phyloP scores from a whole-genome alignment of 1,140 invertebrate species.

The Pogonus chalceus region DNA sequence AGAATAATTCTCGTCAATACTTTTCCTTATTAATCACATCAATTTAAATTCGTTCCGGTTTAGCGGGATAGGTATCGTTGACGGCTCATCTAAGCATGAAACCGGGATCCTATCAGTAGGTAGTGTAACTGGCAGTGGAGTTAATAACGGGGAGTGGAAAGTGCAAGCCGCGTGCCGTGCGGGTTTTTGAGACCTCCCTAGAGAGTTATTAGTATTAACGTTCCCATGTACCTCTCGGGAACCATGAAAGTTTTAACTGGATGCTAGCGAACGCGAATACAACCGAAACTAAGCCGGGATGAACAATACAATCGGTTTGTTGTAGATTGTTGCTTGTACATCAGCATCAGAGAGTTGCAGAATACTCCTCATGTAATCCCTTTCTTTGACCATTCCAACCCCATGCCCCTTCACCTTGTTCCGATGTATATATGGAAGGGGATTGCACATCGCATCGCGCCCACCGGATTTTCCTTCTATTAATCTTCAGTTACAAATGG shows the following conservation, averaged over 20 bases:
- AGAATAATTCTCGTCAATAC: too few species aligned
- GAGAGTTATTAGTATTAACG: constrained; percentile 5
- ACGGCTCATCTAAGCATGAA: too few species aligned
- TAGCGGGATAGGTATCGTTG: too few species aligned
- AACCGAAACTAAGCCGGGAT: not conserved
- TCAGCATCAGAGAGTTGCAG: not conserved
- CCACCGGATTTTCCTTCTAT: constrained; percentile 4
- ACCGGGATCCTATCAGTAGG: too few species aligned
- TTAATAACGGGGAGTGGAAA: too few species aligned
- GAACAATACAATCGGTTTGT: constrained; percentile 5
- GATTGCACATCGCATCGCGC: too few species aligned
- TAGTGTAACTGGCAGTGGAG: too few species aligned
- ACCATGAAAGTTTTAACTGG: constrained; percentile 2
- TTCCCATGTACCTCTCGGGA: not conserved
- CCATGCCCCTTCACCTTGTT: not conserved
- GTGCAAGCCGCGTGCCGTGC: too few species aligned
- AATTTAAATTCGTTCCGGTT: too few species aligned
- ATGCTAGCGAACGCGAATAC: not conserved
- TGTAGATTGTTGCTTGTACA: not conserved
- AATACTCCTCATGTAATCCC: not conserved
- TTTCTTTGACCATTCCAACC: not conserved
- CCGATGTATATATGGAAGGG: too few species aligned
- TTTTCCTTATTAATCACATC: too few species aligned
- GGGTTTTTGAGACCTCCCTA: constrained; percentile 2
- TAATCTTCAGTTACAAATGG: constrained; percentile 6